Conservation (phyloP, 2,797 vertebrate species). For the Zenarchopterus dispar region DNA sequence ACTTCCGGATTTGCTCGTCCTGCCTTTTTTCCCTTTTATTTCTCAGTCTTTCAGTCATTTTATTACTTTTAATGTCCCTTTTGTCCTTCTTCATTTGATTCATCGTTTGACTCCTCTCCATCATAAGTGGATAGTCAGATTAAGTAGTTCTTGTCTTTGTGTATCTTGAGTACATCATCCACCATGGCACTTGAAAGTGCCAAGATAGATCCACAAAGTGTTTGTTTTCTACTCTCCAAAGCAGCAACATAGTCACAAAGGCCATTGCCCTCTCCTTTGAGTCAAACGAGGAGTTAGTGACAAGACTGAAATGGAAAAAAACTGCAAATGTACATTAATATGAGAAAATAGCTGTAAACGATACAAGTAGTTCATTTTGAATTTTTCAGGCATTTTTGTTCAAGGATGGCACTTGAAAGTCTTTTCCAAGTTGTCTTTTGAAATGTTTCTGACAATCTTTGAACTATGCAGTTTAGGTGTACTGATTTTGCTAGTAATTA, state of each 20-base stretch:
- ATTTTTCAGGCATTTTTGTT: neutral
- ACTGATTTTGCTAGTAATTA: slow-evolving; percentile 11
- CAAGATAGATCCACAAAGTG: slow-evolving; percentile 37
- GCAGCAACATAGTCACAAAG: slow-evolving; percentile 20
- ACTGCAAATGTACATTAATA: neutral
- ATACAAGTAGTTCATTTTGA: neutral
- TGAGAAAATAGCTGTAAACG: too few species aligned
- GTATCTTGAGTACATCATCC: slow-evolving; percentile 32
- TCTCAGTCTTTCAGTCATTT: slow-evolving; percentile 4
- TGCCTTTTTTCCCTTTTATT: slow-evolving; percentile 12
- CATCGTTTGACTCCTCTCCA: slow-evolving; percentile 53
- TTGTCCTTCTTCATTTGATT: slow-evolving; percentile 56
- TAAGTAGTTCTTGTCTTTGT: slow-evolving; percentile 77
- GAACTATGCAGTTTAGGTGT: neutral
- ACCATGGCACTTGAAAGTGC: slow-evolving; percentile 60
- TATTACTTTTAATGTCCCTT: slow-evolving; percentile 26
- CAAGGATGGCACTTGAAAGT: too few species aligned
- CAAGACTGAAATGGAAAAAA: slow-evolving; percentile 2
- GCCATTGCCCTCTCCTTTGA: slow-evolving; percentile 41
- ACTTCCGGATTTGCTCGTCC: slow-evolving; percentile 42
- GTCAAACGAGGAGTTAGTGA: slow-evolving; percentile 36
- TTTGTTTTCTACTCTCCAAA: slow-evolving; percentile 26
- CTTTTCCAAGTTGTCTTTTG: too few species aligned
- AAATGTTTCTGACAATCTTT: neutral
- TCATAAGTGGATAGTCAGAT: slow-evolving; percentile 55